Evolutionary conservation across 2,113 vertebrate species (phyloP).

Genomic region (Ophiodon elongatus): DNA sequence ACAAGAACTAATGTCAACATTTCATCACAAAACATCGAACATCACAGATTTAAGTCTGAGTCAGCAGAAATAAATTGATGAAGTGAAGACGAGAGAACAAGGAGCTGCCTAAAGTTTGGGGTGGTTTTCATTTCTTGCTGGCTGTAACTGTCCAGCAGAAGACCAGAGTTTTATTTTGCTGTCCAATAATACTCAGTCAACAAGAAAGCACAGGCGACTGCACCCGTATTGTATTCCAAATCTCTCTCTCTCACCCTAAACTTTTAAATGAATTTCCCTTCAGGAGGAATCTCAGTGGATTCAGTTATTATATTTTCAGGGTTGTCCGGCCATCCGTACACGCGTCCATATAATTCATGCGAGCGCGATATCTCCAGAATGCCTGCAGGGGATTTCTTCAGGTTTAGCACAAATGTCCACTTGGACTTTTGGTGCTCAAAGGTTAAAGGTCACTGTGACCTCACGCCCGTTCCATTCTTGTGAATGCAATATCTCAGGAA

Average conservation of each 20-base stretch:
- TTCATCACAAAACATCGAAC: not conserved
- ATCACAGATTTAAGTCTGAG: not conserved
- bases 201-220: constrained; percentile 8
- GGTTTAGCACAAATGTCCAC: not conserved
- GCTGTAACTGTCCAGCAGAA: constrained; percentile 34
- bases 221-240: constrained; percentile 58
- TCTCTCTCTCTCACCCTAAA: not conserved
- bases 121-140: constrained; percentile 11
- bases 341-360: not conserved
- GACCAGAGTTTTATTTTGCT: constrained; percentile 52
- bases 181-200: constrained; percentile 48
- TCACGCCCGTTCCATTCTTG: not conserved
- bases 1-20: not conserved
- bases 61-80: not conserved
- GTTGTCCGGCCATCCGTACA: not conserved
- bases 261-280: constrained; percentile 60
- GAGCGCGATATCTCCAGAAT: not conserved
- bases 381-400: not conserved
- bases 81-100: not conserved
- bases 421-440: not conserved
- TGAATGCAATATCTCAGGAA: not conserved
- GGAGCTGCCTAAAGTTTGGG: not conserved
- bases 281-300: constrained; percentile 32
- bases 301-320: constrained; percentile 1
- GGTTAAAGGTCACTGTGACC: not conserved